Conservation (phyloP, 2,113 vertebrate species). For the Thymallus thymallus region DNA sequence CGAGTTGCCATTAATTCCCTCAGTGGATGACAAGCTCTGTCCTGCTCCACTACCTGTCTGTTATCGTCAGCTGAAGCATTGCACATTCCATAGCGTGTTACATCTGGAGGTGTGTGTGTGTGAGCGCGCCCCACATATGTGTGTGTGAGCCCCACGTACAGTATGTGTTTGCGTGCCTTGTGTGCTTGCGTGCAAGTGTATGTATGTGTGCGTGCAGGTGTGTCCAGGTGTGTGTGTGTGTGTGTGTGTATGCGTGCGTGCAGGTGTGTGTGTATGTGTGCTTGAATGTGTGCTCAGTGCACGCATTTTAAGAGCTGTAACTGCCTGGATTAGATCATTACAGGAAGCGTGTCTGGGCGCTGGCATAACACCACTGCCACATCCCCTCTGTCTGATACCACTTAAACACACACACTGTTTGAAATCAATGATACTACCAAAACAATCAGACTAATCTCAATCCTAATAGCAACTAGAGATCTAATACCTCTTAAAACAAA, state of each 20-base stretch:
- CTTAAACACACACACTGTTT: conserved; percentile 58
- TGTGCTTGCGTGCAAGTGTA: too few relatives aligned
- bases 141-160: too few relatives aligned
- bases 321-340: conserved; percentile 67
- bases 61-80: neutral
- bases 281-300: neutral
- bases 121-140: neutral
- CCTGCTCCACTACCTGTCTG: neutral
- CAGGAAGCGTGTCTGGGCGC: conserved; percentile 59
- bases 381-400: conserved; percentile 47
- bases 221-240: neutral
- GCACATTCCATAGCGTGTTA: neutral
- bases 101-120: neutral
- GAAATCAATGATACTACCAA: conserved; percentile 52
- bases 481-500: conserved; percentile 67
- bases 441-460: conserved; percentile 48
- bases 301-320: conserved; percentile 12
- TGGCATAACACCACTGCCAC: conserved; percentile 56
- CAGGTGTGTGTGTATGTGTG: neutral
- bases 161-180: too few relatives aligned
- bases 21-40: neutral
- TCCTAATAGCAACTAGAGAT: conserved; percentile 41
- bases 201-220: neutral
- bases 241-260: too few relatives aligned
- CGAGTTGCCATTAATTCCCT: too few relatives aligned